phyloP scores from a whole-genome alignment of 2,797 vertebrate species.

The Takifugu ocellatus region DNA sequence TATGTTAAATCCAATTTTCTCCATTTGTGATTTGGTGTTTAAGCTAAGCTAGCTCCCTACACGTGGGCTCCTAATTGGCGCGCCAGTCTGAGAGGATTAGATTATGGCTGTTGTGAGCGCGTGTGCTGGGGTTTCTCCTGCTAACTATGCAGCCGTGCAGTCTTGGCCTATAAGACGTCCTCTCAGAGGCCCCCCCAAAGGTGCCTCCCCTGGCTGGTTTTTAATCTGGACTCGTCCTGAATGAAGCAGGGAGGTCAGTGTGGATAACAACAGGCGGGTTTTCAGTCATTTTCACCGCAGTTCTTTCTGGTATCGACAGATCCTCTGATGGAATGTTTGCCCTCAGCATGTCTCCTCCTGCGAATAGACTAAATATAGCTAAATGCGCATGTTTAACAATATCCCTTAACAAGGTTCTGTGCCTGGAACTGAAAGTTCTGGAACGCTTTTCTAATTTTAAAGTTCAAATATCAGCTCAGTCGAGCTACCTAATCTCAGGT shows the following conservation, averaged over 20 bases:
- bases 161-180: too few species aligned
- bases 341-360: neutral
- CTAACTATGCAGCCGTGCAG: too few species aligned
- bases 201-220: conserved; percentile 16
- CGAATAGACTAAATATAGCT: too few species aligned
- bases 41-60: too few species aligned
- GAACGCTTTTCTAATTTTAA: conserved; percentile 8
- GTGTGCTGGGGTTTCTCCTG: conserved; percentile 15
- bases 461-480: conserved; percentile 19
- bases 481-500: conserved; percentile 12
- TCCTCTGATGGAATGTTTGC: conserved; percentile 40
- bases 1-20: too few species aligned
- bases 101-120: neutral
- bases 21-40: neutral
- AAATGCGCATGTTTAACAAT: too few species aligned
- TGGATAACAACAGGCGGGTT: conserved; percentile 18
- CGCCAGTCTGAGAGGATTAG: too few species aligned
- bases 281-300: conserved; percentile 59
- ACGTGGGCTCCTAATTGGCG: too few species aligned
- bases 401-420: neutral
- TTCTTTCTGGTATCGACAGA: conserved; percentile 29
- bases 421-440: neutral
- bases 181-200: conserved; percentile 22
- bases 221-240: neutral
- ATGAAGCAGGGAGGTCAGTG: too few species aligned